Base-by-base conservation (phyloP, 2,113 vertebrate genomes). In the Salminus brasiliensis region DNA sequence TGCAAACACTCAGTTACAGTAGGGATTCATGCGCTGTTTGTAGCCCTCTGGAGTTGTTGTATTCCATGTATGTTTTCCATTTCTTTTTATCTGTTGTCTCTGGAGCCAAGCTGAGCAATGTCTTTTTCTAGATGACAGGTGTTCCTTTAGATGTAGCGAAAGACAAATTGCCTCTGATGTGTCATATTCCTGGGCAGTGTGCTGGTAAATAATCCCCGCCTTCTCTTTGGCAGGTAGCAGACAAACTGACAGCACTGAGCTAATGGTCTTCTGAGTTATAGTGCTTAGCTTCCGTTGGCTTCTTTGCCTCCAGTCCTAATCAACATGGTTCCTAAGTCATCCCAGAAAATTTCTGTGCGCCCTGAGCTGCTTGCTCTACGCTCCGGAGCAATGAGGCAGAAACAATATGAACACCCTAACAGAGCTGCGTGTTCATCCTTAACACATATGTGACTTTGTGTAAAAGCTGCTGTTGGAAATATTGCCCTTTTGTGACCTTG, bases 131-230 rank as follows among this genome's bases (percentile, higher is more conserved):
- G 76, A 36, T 71, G 66, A 36, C 67, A 71, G 53, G 76, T 78
- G 67, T 71, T 71, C 27, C 39, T 49, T 70, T 62, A 39, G 53
- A 49, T n/a, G 59, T 39, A 23, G 41, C 39, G 45, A 47, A 71
- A 78, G 55, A 60, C 66, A 71, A 71, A 36, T 78, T 68, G 74
- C 25, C 63, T 68, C 34, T 71, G 76, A 78, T 71, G 76, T 71
- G 67, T 71, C 67, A 60, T 77, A 71, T 71, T 70, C 55, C 9
- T 59, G 45, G 41, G 67, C 67, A 27, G 18, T 71, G 29, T 29
- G 32, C 52, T 23, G 45, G 29, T 45, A 78, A 25, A 32, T 70
- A 60, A 70, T 62, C 66, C 53, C 30, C 47, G 43, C 57, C 69
- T 79, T 43, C 27, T 55, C 47, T 72, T 30, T 39, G 32, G 62